Evolutionary conservation across 2,888 invertebrate genomes (phyloP).

Genomic region (Drosophila barbarae): DNA sequence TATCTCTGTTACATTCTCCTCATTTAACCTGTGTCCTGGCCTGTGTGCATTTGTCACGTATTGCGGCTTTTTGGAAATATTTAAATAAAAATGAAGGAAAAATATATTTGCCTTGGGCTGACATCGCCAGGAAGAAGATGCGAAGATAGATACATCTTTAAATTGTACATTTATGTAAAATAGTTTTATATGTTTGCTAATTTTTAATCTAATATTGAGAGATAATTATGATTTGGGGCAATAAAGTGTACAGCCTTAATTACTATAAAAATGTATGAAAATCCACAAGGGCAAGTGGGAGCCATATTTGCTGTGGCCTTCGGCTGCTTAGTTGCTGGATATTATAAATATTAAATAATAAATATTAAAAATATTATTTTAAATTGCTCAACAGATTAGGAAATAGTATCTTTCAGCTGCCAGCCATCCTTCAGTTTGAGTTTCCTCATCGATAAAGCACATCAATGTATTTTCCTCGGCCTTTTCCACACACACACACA

Average conservation of each 20-base stretch:
- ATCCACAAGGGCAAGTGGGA: too few relatives aligned
- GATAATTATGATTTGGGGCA: too few relatives aligned
- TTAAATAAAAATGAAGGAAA: neutral
- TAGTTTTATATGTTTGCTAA: too few relatives aligned
- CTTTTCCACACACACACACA: neutral
- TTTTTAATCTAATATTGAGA: too few relatives aligned
- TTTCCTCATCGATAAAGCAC: neutral
- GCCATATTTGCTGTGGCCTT: too few relatives aligned
- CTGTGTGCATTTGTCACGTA: conserved; percentile 12
- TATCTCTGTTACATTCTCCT: neutral
- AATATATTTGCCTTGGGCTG: neutral
- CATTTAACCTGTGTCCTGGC: neutral
- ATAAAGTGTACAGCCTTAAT: too few relatives aligned
- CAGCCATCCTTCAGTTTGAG: neutral
- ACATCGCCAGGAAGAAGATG: neutral
- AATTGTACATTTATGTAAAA: neutral
- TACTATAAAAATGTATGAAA: too few relatives aligned
- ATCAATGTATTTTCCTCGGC: neutral
- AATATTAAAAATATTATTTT: neutral
- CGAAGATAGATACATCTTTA: neutral
- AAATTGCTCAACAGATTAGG: neutral
- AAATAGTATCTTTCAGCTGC: neutral
- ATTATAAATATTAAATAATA: too few relatives aligned
- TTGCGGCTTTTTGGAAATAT: conserved; percentile 4
- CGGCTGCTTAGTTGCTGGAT: too few relatives aligned